Base-by-base conservation (phyloP, 2,888 invertebrate species). In the Aphodius sticticus region DNA sequence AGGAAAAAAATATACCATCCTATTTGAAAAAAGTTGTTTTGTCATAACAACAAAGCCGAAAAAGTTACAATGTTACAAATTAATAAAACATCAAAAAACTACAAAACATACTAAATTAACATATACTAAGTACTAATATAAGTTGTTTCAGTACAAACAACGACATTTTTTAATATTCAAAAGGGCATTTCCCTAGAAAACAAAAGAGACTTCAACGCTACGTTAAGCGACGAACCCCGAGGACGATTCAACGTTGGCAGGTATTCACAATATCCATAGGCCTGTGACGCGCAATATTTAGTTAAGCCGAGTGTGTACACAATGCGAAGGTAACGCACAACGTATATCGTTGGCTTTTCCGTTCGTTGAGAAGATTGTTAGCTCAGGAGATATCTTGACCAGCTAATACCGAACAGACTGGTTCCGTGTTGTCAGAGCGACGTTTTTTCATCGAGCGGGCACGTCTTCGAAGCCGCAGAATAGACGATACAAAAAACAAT, bases 311-410 rank as follows among this genome's bases (percentile, higher is more conserved):
- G 77, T 53, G 53, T 53, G 53, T 53, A 53, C 53, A 53, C 53
- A 53, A 53, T 12, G 53, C 12, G 53, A 53, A 53, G 53, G 53
- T 53, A 26, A 26, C 26, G 26, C 26, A 26, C 53, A 9, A 12
- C 53, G 53, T 53, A 7, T 53, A 76, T 70, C 81, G 82, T 82
- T 82, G 81, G 81, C 81, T 82, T 82, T 81, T 79, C 75, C 76
- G 77, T 82, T 82, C 82, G 78, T 38, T 76, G 82, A 82, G 82
- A 77, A 80, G 78, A 71, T 53, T 70, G 16, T 36, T 38, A 36
- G 38, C 53, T 72, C 72, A 53, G n/a, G 72, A 78, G 72, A 78
- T 38, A 70, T 71, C 78, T 76, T 76, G 69, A 69, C 76, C 53
- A 16, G 72, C 16, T 53, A 12, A 53, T 53, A 12, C 53, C 53